phyloP scores from a whole-genome alignment of 2,113 vertebrate genomes.

The Aramus guarauna region DNA sequence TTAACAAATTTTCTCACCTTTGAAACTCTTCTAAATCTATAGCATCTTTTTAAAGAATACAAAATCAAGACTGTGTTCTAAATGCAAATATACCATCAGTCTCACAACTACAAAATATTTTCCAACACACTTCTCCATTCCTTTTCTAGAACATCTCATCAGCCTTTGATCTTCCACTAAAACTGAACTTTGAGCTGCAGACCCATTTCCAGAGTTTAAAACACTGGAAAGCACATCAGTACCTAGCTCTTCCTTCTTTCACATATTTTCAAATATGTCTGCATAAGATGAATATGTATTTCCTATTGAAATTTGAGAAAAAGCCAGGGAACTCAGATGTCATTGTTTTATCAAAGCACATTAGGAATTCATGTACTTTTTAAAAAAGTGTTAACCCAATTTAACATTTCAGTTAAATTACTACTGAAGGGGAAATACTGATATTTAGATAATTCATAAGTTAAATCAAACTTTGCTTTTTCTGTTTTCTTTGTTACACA shows the following conservation, averaged over 20 bases:
- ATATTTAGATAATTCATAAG: neutral
- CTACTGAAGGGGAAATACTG: neutral
- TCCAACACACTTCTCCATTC: neutral
- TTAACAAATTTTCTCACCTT: neutral
- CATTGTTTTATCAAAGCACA: neutral
- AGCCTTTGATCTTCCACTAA: neutral
- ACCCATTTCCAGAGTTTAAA: neutral
- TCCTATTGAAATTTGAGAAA: neutral
- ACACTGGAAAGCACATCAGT: neutral
- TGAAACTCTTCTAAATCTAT: neutral
- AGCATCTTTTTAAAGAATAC: neutral
- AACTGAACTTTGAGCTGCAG: neutral
- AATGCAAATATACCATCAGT: neutral
- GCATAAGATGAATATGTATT: neutral
- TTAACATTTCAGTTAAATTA: neutral
- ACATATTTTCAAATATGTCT: neutral
- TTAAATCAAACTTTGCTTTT: neutral
- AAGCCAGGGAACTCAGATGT: neutral
- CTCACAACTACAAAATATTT: neutral
- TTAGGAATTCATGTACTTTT: neutral
- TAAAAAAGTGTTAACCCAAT: neutral
- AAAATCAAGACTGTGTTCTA: neutral
- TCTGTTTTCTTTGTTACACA: neutral
- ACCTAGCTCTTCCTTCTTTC: neutral
- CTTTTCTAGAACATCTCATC: neutral